Evolutionary conservation across 2,113 vertebrate genomes (phyloP), one percentile per base, ranked within the genome.

Genomic region (Halichoeres trimaculatus): DNA sequence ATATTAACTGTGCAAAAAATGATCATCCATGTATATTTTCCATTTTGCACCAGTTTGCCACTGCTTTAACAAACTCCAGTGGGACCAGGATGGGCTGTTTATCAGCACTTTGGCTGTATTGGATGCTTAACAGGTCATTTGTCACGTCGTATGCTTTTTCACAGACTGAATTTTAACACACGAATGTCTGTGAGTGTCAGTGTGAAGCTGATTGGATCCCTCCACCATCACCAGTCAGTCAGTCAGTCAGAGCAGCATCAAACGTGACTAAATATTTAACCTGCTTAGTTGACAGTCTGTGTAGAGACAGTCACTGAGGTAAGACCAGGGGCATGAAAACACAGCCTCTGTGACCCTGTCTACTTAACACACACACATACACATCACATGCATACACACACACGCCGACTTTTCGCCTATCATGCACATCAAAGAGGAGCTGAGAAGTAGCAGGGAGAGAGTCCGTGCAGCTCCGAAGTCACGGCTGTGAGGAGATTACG

Each of bases 361-460:
- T 58, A 34, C 50, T 74, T 64, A 64, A 51, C 61, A 60, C n/a
- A 16, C 56, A 53, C 63, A 70, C 2, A 63, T 24, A 43, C 23
- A 26, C 30, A 30, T 23, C 20, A 14, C 22, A 41, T 16, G 10
- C 45, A 43, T 6, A 20, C 45, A 20, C 45, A 45, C 43, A 16
- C 45, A 45, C 43, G 16, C 1, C 2, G 20, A 56, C 30, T 52
- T 23, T 55, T 36, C 63, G 22, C 54, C 53, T 66, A 75, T 67
- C 74, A 56, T 1, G 19, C 34, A 77, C 66, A 70, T 63, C 66
- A 77, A 70, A 77, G 66, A 48, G 24, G 13, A 63, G 47, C 30
- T 35, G 13, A 48, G 55, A 56, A 58, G 56, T n/a, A 51, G 26
- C 4, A 12, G 48, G 50, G 24, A 47, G 40, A 58, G 52, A 48